These are phyloP conservation scores for Caenorhabditis parvicauda DNA, from an alignment of 2,888 invertebrate species.

Conservation along the genomic window DNA sequence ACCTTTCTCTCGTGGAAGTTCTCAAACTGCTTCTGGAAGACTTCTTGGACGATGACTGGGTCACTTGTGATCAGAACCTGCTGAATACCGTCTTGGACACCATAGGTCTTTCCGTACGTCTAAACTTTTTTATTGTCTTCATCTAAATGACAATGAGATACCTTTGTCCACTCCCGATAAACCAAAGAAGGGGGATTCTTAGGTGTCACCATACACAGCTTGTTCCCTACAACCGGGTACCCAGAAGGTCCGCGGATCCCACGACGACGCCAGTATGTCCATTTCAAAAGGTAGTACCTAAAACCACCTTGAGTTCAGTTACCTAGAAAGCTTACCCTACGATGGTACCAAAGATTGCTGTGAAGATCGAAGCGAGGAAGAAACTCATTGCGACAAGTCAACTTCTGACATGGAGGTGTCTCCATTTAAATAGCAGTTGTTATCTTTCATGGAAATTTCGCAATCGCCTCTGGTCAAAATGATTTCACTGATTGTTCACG, in stretches of 20 bases:
- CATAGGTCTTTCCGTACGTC: too few species aligned
- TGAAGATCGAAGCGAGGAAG: too few species aligned
- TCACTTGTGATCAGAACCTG: constrained; percentile 64
- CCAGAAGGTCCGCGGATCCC: constrained; percentile 33
- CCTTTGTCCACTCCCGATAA: constrained; percentile 39
- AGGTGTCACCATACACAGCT: constrained; percentile 1
- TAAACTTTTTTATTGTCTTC: background rate
- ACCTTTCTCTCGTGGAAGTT: constrained; percentile 64
- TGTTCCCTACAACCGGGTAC: constrained; percentile 26
- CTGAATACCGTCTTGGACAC: too few species aligned
- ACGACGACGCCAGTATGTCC: constrained; percentile 28
- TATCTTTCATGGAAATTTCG: too few species aligned
- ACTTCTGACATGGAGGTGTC: too few species aligned
- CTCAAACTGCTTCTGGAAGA: constrained; percentile 65
- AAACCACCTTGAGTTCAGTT: too few species aligned
- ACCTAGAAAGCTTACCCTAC: too few species aligned
- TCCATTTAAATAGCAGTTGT: too few species aligned
- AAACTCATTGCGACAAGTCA: too few species aligned
- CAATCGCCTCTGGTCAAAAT: too few species aligned
- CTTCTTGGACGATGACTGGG: constrained; percentile 63
- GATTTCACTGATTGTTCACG: too few species aligned
- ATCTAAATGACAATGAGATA: background rate
- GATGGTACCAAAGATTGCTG: too few species aligned
- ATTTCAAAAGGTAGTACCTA: constrained; percentile 23
- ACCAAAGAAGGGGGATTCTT: constrained; percentile 11